Evolutionary conservation across 2,888 invertebrate species (phyloP).

Genomic region (Aricia artaxerxes): DNA sequence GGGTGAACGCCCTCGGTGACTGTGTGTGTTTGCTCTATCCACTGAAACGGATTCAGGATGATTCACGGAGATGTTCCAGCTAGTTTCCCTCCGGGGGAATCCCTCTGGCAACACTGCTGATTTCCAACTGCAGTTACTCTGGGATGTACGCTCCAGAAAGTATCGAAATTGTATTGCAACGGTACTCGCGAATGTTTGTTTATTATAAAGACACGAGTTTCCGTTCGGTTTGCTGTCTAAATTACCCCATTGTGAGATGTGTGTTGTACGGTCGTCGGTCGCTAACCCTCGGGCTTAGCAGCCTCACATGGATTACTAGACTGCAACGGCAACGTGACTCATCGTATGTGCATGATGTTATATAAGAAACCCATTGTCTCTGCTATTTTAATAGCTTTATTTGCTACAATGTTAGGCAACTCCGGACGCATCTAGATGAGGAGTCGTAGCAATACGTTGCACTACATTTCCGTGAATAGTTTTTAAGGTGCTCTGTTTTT

Average conservation of each 20-base stretch:
- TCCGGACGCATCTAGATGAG: neutral
- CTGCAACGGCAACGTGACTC: constrained; percentile 36
- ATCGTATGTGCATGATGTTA: constrained; percentile 20
- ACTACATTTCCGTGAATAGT: neutral
- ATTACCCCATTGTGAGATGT: constrained; percentile 29
- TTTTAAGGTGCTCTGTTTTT: neutral
- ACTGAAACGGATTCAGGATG: constrained; percentile 30
- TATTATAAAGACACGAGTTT: neutral
- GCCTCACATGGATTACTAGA: constrained; percentile 37
- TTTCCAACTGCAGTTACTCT: neutral
- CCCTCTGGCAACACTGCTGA: too few relatives aligned
- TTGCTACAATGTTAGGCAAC: neutral
- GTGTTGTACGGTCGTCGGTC: constrained; percentile 33
- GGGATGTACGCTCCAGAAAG: constrained; percentile 1
- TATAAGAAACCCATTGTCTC: constrained; percentile 16
- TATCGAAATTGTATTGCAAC: constrained; percentile 16
- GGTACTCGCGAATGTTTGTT: constrained; percentile 5
- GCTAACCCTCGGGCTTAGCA: constrained; percentile 32
- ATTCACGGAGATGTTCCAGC: neutral
- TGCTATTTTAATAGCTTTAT: neutral
- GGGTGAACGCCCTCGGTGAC: constrained; percentile 67
- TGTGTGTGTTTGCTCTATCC: constrained; percentile 48
- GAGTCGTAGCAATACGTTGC: neutral
- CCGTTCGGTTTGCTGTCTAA: constrained; percentile 27
- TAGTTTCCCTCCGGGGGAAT: neutral